A percentile compares a stretch with the other conserved stretches of the same genome.
These are phyloP conservation scores for Alethe diademata DNA, from an alignment of 2,113 vertebrate genomes.

Conservation along the genomic window DNA sequence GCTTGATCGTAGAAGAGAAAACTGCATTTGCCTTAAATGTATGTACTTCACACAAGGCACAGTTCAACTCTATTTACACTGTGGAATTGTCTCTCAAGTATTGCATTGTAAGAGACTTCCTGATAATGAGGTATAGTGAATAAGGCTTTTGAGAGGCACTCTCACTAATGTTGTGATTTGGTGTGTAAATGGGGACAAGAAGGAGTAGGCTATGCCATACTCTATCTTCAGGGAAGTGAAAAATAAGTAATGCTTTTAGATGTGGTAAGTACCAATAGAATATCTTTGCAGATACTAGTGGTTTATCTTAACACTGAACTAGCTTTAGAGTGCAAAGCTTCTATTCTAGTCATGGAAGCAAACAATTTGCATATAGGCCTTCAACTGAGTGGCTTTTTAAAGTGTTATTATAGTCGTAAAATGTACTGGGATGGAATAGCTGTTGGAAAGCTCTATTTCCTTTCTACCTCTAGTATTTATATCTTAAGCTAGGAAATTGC, in stretches of 20 bases:
- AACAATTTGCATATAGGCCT: not conserved
- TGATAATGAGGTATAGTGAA: not conserved
- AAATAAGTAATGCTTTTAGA: not conserved
- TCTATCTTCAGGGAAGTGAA: not conserved
- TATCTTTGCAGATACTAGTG: not conserved
- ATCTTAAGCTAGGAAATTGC: not conserved
- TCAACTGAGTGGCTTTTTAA: not conserved
- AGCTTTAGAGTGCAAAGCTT: not conserved
- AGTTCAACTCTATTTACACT: not conserved
- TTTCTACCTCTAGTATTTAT: not conserved
- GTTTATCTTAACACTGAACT: not conserved
- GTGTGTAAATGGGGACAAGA: not conserved
- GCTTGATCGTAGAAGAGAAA: not conserved
- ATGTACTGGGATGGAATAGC: not conserved
- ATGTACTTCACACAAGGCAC: not conserved
- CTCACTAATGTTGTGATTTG: not conserved
- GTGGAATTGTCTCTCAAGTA: not conserved
- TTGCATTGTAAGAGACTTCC: not conserved
- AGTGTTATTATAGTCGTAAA: not conserved
- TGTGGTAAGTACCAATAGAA: not conserved
- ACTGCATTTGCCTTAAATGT: not conserved
- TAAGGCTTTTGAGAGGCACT: not conserved
- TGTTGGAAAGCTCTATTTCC: not conserved
- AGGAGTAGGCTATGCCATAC: not conserved
- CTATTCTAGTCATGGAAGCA: not conserved